These are phyloP conservation scores for Lacerta viridis DNA, from an alignment of 2,797 vertebrate genomes.

Conservation along the genomic window DNA sequence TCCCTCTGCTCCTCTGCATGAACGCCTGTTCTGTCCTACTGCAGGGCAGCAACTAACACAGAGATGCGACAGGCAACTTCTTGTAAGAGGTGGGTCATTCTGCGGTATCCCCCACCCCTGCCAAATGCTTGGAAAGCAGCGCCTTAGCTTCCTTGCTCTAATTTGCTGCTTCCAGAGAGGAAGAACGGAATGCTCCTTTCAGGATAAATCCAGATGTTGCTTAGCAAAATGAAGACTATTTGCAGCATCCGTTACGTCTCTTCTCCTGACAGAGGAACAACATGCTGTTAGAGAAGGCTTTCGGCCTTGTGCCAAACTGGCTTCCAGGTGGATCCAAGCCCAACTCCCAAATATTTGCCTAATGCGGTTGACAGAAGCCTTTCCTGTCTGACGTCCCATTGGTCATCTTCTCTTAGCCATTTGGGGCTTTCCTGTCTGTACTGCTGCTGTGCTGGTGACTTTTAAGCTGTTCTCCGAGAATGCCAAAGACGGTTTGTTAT, in stretches of 20 bases:
- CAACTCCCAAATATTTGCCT: background rate
- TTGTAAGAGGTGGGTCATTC: background rate
- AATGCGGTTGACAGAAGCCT: background rate
- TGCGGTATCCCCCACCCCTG: background rate
- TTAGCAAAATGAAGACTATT: background rate
- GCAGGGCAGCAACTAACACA: background rate
- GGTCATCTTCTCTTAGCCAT: background rate
- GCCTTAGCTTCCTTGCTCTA: background rate
- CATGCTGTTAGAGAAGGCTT: background rate
- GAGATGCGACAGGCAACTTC: too few species aligned
- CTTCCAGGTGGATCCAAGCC: rapidly evolving
- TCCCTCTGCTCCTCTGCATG: background rate
- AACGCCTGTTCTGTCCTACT: background rate
- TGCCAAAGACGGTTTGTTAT: background rate
- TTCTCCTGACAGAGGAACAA: rapidly evolving
- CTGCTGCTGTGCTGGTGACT: rapidly evolving
- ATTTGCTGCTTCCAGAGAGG: background rate
- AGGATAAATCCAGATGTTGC: background rate
- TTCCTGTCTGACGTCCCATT: background rate
- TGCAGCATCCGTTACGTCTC: background rate
- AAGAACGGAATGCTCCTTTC: background rate
- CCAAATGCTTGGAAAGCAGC: background rate
- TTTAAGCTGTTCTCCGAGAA: background rate
- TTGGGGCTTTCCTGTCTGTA: rapidly evolving
- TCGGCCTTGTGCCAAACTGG: background rate